Evolutionary conservation across 2,888 invertebrate genomes (phyloP).

Genomic region (Electrophaes corylata): DNA sequence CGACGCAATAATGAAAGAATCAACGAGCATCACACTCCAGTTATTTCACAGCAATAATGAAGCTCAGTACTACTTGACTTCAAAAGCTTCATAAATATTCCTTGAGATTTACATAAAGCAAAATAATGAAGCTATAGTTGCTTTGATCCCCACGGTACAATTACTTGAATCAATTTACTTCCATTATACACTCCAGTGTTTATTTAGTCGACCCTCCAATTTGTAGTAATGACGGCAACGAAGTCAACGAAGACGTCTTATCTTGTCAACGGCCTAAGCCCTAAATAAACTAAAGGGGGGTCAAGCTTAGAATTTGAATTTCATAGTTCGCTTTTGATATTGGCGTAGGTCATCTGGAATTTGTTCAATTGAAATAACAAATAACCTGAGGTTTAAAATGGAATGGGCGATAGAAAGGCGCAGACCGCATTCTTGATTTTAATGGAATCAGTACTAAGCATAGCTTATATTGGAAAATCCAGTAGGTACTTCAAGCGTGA

Average conservation of each 20-base stretch:
- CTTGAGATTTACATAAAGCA: constrained; percentile 16
- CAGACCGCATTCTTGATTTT: not conserved
- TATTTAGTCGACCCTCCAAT: constrained; percentile 25
- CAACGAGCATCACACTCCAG: not conserved
- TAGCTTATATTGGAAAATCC: not conserved
- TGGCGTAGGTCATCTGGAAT: constrained; percentile 27
- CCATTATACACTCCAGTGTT: constrained; percentile 26
- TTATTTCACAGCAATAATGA: not conserved
- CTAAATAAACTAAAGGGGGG: constrained; percentile 17
- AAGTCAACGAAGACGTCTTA: constrained; percentile 24
- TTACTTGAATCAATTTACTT: constrained; percentile 18
- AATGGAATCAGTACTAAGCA: not conserved
- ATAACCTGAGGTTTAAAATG: not conserved
- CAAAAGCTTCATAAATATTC: constrained; percentile 6
- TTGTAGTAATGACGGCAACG: constrained; percentile 21
- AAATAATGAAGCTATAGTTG: constrained; percentile 17
- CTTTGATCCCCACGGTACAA: constrained; percentile 22
- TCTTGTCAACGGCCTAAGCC: constrained; percentile 26
- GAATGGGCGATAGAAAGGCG: not conserved
- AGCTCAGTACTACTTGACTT: constrained; percentile 1
- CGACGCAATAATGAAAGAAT: not conserved
- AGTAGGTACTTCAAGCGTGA: not conserved
- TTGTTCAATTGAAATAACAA: constrained; percentile 9
- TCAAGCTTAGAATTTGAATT: constrained; percentile 27
- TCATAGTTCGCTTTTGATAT: constrained; percentile 22